phyloP scores from a whole-genome alignment of 2,888 invertebrate genomes.

The Stegophylla sp. region DNA sequence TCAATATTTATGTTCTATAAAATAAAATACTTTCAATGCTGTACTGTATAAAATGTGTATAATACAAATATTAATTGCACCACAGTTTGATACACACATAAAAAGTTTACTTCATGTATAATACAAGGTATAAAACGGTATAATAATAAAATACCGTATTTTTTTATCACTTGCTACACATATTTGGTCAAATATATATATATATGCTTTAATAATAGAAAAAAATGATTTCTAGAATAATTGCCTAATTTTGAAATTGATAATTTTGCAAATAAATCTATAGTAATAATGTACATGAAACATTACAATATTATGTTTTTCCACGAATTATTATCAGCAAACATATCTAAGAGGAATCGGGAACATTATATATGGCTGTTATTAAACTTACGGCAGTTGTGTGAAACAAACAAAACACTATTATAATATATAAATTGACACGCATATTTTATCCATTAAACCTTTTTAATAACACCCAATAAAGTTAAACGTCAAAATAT shows the following conservation, averaged over 20 bases:
- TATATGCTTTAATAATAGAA: too few relatives aligned
- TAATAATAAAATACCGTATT: too few relatives aligned
- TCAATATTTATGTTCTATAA: too few relatives aligned
- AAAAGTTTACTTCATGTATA: too few relatives aligned
- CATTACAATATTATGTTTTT: neutral
- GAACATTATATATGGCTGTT: neutral
- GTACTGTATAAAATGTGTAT: too few relatives aligned
- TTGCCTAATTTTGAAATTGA: neutral
- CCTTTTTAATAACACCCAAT: slow-evolving; percentile 2
- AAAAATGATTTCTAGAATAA: too few relatives aligned
- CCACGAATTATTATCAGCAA: neutral
- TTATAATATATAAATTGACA: slow-evolving; percentile 2
- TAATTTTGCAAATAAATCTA: neutral
- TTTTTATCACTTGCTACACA: too few relatives aligned
- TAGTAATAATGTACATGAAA: neutral
- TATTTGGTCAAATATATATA: too few relatives aligned
- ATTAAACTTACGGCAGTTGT: neutral
- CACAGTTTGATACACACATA: too few relatives aligned
- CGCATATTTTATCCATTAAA: neutral
- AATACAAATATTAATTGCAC: too few relatives aligned
- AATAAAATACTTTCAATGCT: too few relatives aligned
- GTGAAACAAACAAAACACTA: slow-evolving; percentile 1
- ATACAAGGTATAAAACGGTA: too few relatives aligned
- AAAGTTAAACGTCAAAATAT: slow-evolving; percentile 1
- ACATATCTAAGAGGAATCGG: neutral